phyloP scores from a whole-genome alignment of 2,888 invertebrate genomes.

The Conchocele bisecta region DNA sequence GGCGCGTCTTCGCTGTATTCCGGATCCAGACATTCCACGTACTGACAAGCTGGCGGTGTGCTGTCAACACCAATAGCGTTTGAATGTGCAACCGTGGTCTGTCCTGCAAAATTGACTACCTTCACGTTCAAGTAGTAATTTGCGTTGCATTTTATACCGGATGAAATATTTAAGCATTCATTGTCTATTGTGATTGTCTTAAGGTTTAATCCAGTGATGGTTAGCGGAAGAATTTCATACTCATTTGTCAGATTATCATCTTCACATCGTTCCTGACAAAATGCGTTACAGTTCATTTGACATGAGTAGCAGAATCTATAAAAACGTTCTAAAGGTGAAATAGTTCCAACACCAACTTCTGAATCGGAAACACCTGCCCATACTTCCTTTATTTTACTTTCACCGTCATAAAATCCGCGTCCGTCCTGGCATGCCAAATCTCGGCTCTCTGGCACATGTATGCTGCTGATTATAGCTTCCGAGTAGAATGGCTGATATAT shows the following conservation, averaged over 20 bases:
- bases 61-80: slow-evolving; percentile 58
- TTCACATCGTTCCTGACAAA: slow-evolving; percentile 32
- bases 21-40: slow-evolving; percentile 58
- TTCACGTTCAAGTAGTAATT: slow-evolving; percentile 56
- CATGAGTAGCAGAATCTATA: slow-evolving; percentile 49
- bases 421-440: slow-evolving; percentile 50
- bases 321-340: slow-evolving; percentile 15
- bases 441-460: slow-evolving; percentile 32
- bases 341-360: slow-evolving; percentile 28
- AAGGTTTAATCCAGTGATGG: not conserved
- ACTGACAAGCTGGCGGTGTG: slow-evolving; percentile 49
- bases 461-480: slow-evolving; percentile 15
- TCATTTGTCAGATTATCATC: not conserved
- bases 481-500: slow-evolving; percentile 48
- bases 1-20: slow-evolving; percentile 51
- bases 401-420: slow-evolving; percentile 49
- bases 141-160: slow-evolving; percentile 3
- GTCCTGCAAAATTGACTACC: slow-evolving; percentile 58
- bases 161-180: slow-evolving; percentile 2
- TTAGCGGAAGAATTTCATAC: slow-evolving; percentile 27
- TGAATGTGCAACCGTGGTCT: slow-evolving; percentile 36
- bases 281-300: slow-evolving; percentile 20
- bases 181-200: not conserved
- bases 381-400: slow-evolving; percentile 57
- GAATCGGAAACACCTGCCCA: slow-evolving; percentile 54